Evolutionary conservation across 1,140 invertebrate genomes (phyloP).

Genomic region (Bombus balteatus): DNA sequence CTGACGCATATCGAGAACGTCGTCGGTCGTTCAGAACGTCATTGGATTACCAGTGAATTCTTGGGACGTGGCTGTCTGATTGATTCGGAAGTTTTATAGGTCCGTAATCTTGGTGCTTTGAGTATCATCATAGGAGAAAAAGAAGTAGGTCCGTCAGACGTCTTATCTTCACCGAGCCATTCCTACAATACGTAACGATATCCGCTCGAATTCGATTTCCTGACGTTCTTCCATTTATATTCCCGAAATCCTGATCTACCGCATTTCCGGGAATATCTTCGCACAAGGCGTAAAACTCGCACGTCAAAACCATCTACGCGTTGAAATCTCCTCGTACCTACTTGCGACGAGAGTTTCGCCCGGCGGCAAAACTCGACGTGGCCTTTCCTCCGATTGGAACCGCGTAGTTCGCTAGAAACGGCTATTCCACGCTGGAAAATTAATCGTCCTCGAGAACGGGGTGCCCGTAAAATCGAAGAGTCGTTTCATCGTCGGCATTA

Average conservation of each 20-base stretch:
- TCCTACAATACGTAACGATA: constrained; percentile 12
- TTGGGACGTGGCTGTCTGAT: neutral
- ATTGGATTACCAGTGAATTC: neutral
- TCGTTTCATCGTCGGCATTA: constrained; percentile 46
- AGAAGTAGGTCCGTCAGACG: neutral
- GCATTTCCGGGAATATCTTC: neutral
- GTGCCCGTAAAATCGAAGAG: constrained; percentile 60
- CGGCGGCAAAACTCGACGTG: neutral
- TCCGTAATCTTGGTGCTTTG: neutral
- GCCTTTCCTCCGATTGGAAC: neutral
- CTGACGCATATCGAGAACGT: neutral
- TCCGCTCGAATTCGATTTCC: constrained; percentile 14
- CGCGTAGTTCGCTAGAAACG: no score
- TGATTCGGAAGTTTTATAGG: neutral
- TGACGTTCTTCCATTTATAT: constrained; percentile 15
- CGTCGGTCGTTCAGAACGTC: neutral
- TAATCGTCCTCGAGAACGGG: constrained; percentile 48
- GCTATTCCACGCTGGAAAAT: constrained; percentile 40
- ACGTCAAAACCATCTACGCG: constrained; percentile 1
- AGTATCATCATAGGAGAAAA: neutral
- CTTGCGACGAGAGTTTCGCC: neutral
- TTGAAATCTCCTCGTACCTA: neutral
- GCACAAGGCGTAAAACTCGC: neutral
- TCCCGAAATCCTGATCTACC: constrained; percentile 4
- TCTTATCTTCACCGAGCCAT: constrained; percentile 8